Base-by-base conservation (phyloP, 2,888 invertebrate genomes). In the Ganaspis brasiliensis region DNA sequence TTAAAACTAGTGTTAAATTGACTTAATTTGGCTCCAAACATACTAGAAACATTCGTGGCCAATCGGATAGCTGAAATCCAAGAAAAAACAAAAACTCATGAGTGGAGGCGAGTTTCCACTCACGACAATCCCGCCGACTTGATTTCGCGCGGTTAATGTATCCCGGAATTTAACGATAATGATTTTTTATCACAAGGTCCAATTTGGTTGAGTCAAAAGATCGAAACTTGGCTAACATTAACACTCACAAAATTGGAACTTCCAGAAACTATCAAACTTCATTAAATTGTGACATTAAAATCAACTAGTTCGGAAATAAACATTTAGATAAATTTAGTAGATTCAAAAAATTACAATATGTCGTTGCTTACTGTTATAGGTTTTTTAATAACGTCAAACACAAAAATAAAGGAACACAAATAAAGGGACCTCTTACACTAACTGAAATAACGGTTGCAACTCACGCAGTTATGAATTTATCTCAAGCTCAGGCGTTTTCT, bases 311-410 rank as follows among this genome's bases (percentile, higher is more conserved):
- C n/a, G n/a, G n/a, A n/a, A n/a, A n/a, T n/a, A n/a, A n/a, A n/a
- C n/a, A n/a, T 55, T 52, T 45, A 49, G 35, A 14, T 31, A 31
- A 6, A 31, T 31, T 4, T 31, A 31, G 31, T 31, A 31, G 31
- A 4, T 31, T 31, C 6, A 2, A 31, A 5, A 45, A 37, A 9
- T 72, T 72, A 24, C 35, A 55, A n/a, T 16, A 56, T 12, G 73
- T 73, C 2, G 12, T 57, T 14, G 59, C 73, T 37, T 57, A 59
- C 57, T 73, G 73, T 37, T 9, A 10, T 35, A 37, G 57, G 35
- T 73, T 72, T 56, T 35, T 26, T n/a, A 52, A 72, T 8, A 26
- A 72, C 26, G 4, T 12, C n/a, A n/a, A n/a, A n/a, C n/a, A n/a
- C n/a, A n/a, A n/a, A n/a, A n/a, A n/a, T n/a, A 72, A 24, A 35